Evolutionary conservation across 2,888 invertebrate species (phyloP).

Genomic region (Timema cristinae): DNA sequence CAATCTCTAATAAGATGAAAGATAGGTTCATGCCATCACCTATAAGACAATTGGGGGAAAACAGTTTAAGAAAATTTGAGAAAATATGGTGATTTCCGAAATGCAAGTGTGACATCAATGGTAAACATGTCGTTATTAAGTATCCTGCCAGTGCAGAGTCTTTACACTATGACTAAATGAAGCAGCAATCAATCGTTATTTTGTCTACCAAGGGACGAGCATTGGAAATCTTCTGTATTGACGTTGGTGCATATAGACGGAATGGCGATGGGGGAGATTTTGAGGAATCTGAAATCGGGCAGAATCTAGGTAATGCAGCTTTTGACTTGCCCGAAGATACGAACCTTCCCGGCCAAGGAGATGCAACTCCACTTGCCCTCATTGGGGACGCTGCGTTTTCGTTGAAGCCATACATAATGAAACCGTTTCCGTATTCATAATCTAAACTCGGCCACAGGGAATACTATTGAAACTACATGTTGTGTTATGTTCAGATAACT

Average conservation of each 20-base stretch:
- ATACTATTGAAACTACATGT: background rate
- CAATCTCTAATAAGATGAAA: background rate
- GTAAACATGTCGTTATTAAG: conserved; percentile 10
- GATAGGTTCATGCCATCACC: background rate
- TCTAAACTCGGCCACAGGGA: background rate
- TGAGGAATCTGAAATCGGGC: conserved; percentile 2
- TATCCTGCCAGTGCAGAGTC: background rate
- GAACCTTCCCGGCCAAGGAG: background rate
- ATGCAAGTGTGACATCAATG: background rate
- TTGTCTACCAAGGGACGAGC: conserved; percentile 4
- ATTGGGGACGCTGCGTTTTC: conserved; percentile 7
- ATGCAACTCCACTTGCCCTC: background rate
- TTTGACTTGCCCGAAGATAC: conserved; percentile 14
- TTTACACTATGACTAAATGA: background rate
- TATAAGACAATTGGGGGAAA: background rate
- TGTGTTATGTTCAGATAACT: background rate
- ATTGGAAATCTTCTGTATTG: background rate
- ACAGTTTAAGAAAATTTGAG: background rate
- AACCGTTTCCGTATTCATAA: background rate
- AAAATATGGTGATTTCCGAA: conserved; percentile 6
- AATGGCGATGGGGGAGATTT: conserved; percentile 13
- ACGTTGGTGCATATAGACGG: conserved; percentile 1
- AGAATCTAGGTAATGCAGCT: background rate
- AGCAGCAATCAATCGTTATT: background rate
- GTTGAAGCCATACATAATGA: conserved; percentile 6